phyloP scores from a whole-genome alignment of 2,888 invertebrate genomes.

The Onchidella celtica region DNA sequence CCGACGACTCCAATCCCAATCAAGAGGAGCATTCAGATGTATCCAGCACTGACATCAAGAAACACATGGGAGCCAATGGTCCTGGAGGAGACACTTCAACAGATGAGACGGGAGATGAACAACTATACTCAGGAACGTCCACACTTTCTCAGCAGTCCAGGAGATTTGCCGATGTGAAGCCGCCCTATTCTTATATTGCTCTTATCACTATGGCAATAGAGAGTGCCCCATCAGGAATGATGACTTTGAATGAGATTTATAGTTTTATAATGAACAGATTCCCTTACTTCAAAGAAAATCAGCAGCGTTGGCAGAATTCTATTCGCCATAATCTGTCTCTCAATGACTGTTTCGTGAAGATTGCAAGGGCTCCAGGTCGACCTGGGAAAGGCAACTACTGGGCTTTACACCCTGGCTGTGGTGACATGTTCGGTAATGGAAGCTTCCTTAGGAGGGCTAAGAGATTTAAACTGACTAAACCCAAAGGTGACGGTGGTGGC shows the following conservation, averaged over 20 bases:
- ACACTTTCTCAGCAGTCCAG: slow-evolving; percentile 71
- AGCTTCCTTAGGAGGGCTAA: slow-evolving; percentile 78
- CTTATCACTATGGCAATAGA: slow-evolving; percentile 99
- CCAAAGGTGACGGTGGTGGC: slow-evolving; percentile 58
- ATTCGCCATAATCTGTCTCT: slow-evolving; percentile 94
- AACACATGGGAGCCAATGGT: not conserved
- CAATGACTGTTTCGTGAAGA: slow-evolving; percentile 97
- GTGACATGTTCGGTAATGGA: slow-evolving; percentile 80
- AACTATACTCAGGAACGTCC: slow-evolving; percentile 49
- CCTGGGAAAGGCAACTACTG: slow-evolving; percentile 80
- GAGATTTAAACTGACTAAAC: slow-evolving; percentile 73
- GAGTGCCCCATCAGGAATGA: slow-evolving; percentile 98
- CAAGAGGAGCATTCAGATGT: slow-evolving; percentile 33
- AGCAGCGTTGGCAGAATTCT: slow-evolving; percentile 85
- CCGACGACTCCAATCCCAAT: slow-evolving; percentile 42
- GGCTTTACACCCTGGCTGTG: slow-evolving; percentile 78
- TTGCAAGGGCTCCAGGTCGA: slow-evolving; percentile 82
- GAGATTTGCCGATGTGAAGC: slow-evolving; percentile 90
- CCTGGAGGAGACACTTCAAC: slow-evolving; percentile 34
- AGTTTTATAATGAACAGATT: slow-evolving; percentile 88
- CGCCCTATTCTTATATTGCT: slow-evolving; percentile 99
- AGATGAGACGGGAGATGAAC: slow-evolving; percentile 25
- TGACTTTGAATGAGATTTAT: slow-evolving; percentile 93
- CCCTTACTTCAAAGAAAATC: slow-evolving; percentile 91
- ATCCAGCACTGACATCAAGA: slow-evolving; percentile 40